phyloP scores from a whole-genome alignment of 2,113 vertebrate species.

The Poicephalus gulielmi region DNA sequence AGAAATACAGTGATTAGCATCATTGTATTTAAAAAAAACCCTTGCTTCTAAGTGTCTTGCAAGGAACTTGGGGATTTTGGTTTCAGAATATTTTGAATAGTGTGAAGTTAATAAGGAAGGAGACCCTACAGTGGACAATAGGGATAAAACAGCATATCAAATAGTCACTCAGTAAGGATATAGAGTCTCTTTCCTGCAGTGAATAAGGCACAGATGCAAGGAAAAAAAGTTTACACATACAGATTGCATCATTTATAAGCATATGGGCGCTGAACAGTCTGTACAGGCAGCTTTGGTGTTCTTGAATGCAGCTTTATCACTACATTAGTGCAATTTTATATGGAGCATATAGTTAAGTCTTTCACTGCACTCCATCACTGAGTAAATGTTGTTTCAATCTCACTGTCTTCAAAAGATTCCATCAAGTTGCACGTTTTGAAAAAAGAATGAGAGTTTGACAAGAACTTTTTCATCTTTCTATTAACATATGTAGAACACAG shows the following conservation, averaged over 20 bases:
- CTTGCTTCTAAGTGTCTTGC: background rate
- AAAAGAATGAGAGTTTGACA: background rate
- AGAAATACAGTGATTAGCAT: background rate
- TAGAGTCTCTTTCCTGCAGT: background rate
- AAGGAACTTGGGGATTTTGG: background rate
- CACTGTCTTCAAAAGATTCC: background rate
- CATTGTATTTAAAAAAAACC: background rate
- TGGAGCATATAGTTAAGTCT: background rate
- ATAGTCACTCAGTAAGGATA: background rate
- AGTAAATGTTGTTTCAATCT: background rate
- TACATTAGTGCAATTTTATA: background rate
- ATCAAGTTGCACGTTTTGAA: background rate
- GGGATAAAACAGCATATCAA: fast-evolving
- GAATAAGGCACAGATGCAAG: background rate
- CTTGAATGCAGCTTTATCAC: background rate
- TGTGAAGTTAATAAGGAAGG: background rate
- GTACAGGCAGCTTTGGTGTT: background rate
- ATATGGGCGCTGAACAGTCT: background rate
- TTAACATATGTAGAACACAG: background rate
- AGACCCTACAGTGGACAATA: background rate
- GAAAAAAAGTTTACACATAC: background rate
- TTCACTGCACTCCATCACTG: background rate
- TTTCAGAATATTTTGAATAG: background rate
- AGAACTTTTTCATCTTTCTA: background rate
- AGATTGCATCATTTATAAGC: background rate